These are phyloP conservation scores for Distichodus sexfasciatus DNA, from an alignment of 2,797 vertebrate genomes.

Conservation along the genomic window DNA sequence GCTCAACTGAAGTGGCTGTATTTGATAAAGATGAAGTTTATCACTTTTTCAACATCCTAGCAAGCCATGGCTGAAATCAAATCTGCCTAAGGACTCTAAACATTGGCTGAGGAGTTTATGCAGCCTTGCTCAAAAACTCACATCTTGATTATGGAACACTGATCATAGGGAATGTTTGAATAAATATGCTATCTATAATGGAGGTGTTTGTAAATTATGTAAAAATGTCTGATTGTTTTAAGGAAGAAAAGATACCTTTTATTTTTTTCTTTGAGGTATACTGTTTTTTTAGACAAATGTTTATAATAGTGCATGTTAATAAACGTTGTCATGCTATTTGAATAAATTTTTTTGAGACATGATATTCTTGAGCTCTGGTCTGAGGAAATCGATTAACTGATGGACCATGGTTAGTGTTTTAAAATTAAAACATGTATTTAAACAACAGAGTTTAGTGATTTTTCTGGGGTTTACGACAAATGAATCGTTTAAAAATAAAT, in stretches of 20 bases:
- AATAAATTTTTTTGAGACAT: slow-evolving; percentile 22
- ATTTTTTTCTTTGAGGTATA: no score
- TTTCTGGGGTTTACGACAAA: no score
- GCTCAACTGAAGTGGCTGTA: slow-evolving; percentile 91
- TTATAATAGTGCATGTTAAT: neutral
- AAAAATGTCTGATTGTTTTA: no score
- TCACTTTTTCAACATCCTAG: slow-evolving; percentile 94
- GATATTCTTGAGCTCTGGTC: no score
- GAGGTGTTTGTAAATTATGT: neutral
- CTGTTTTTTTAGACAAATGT: no score
- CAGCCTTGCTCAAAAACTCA: neutral
- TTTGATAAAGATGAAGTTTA: slow-evolving; percentile 94
- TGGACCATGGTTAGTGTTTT: no score
- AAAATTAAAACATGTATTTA: no score
- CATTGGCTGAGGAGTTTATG: neutral
- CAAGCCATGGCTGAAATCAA: slow-evolving; percentile 84
- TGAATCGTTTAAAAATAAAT: no score
- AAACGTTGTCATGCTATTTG: neutral
- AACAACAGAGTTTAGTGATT: no score
- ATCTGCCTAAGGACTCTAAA: neutral
- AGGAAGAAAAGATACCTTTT: no score
- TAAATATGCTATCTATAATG: neutral
- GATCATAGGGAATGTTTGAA: neutral
- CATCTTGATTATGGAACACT: neutral
- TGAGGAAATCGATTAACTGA: no score